Base-by-base conservation (phyloP, 1,140 invertebrate species). In the Battus philenor region DNA sequence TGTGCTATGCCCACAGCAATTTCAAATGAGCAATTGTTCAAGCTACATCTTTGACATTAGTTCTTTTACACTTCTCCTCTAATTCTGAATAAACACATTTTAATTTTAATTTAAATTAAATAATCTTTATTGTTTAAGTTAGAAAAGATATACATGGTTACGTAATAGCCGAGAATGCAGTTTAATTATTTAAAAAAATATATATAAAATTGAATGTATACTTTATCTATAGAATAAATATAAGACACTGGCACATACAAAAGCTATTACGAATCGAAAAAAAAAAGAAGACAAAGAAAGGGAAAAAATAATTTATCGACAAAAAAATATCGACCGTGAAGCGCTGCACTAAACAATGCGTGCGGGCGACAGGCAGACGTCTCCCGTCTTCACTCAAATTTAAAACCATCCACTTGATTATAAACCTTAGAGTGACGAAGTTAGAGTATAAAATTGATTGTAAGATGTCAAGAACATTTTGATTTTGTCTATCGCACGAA, bases 401-500 rank as follows among this genome's bases (percentile, higher is more conserved):
- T 39, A 24, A 15, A 22, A 7, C 11, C 13, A 2, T 26, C 24
- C 15, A 39, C 11, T 9, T 12, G 6, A 26, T 39, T 39, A 24
- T 38, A 6, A n/a, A 39, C 20, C 15, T 26, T 39, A 39, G n/a
- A 27, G 24, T 39, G 5, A 4, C 5, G 0, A 13, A 0, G 4
- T 0, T n/a, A n/a, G n/a, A n/a, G 1, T 0, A 0, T 2, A 41
- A 29, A 7, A 15, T 4, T 41, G 4, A 29, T 27, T 27, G 17
- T 41, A 27, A 9, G 38, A 27, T 41, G 38, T 29, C 2, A 17
- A 41, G 29, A 17, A 41, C 16, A 41, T 41, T 41, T 41, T 41
- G 38, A 41, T 41, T 41, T 41, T 41, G 38, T 41, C 38, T 41
- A 29, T 41, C 26, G 15, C 38, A 41, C 38, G 38, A 41, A 41